phyloP scores from a whole-genome alignment of 2,113 vertebrate genomes.

The Nansenia antarctica region DNA sequence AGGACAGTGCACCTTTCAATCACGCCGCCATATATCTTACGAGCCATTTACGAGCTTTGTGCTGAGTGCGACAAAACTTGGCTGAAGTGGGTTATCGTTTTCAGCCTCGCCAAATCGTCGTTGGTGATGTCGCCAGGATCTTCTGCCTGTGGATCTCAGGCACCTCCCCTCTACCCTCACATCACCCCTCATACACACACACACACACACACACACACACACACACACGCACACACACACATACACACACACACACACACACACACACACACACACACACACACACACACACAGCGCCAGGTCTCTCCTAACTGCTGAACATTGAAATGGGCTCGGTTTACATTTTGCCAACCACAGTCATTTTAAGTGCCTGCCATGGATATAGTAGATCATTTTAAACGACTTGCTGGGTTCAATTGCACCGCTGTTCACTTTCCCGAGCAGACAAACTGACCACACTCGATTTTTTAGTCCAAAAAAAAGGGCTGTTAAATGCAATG shows the following conservation, averaged over 20 bases:
- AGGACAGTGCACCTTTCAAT: slow-evolving; percentile 47
- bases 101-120: slow-evolving; percentile 44
- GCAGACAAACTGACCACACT: neutral
- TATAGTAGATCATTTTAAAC: slow-evolving; percentile 35
- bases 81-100: slow-evolving; percentile 40
- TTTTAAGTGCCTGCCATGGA: slow-evolving; percentile 14
- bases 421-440: slow-evolving; percentile 14
- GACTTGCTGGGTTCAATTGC: neutral
- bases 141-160: neutral
- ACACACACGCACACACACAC: neutral
- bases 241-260: neutral
- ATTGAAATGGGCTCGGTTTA: slow-evolving; percentile 41
- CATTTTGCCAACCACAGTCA: slow-evolving; percentile 31
- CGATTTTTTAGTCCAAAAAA: neutral
- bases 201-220: neutral
- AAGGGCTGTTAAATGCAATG: no score
- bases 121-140: slow-evolving; percentile 28
- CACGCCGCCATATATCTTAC: slow-evolving; percentile 20
- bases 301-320: slow-evolving; percentile 5
- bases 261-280: neutral
- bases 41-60: slow-evolving; percentile 37
- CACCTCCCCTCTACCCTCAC: neutral
- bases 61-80: slow-evolving; percentile 50
- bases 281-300: neutral
- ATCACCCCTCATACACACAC: neutral